phyloP scores from a whole-genome alignment of 2,797 vertebrate genomes.

The Diceros bicornis region DNA sequence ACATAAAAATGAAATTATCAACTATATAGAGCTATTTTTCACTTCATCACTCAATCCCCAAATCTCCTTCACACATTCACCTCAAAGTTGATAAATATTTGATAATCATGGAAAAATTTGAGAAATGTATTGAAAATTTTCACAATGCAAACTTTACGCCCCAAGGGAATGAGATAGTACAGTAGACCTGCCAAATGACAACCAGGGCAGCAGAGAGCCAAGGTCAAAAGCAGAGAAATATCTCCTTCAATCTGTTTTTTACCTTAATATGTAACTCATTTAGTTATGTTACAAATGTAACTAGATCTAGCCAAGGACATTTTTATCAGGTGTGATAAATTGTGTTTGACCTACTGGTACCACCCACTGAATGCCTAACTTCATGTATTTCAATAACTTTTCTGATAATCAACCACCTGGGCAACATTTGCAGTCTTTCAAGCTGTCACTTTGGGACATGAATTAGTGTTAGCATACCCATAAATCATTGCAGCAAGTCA shows the following conservation, averaged over 20 bases:
- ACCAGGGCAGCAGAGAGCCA: background rate
- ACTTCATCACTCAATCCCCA: background rate
- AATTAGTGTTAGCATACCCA: slow-evolving; percentile 54
- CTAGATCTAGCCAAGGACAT: background rate
- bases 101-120: background rate
- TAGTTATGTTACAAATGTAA: slow-evolving; percentile 6
- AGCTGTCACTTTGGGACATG: slow-evolving; percentile 64
- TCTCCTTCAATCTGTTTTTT: background rate
- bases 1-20: background rate
- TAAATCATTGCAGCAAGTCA: slow-evolving; percentile 62
- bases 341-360: slow-evolving; percentile 48
- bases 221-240: slow-evolving; percentile 63
- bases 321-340: slow-evolving; percentile 62
- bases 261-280: slow-evolving; percentile 20
- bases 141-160: background rate
- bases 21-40: background rate
- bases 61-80: background rate
- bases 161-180: background rate
- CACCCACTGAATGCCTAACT: slow-evolving; percentile 32
- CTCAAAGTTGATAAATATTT: background rate
- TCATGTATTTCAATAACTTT: slow-evolving; percentile 66
- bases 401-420: slow-evolving; percentile 66
- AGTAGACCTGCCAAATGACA: background rate
- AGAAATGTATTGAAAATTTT: background rate
- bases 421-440: slow-evolving; percentile 41